Evolutionary conservation across 2,797 vertebrate genomes (phyloP), one percentile per base, ranked within the genome.

Genomic region (Sebastes umbrosus): DNA sequence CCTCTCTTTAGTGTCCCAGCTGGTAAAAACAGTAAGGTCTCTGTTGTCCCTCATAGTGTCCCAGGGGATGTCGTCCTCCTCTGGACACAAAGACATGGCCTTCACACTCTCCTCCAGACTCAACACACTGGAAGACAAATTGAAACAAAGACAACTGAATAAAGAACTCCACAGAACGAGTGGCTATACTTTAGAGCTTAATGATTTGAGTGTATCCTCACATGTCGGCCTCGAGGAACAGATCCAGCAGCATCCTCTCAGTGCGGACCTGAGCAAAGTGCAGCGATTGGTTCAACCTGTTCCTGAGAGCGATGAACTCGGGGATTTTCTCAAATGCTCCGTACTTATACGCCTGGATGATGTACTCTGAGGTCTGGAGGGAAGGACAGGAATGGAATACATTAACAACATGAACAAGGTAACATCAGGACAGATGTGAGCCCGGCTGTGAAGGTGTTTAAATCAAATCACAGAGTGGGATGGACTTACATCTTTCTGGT

Each of bases 401-500:
- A 39, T 39, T 39, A 39, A 39, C 36, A 39, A 39, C 36, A 39
- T 13, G 22, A 59, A 20, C 3, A 29, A 2, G 18, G 36, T 20
- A 39, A 69, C 3, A 34, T 16, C 4, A 34, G 22, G 65, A 31
- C 3, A 20, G 1, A 4, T 0, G 4, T 14, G 54, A 39, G 1
- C 20, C 14, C 1, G 24, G 6, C 9, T 57, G 32, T n/a, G 10
- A 25, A 25, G 24, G 22, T 6, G 6, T 66, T 10, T 14, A 34
- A 24, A 63, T 50, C 2, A 25, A 32, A 71, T 9, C 27, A n/a
- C 25, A 12, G n/a, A 3, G 55, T 3, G 29, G 18, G 20, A 29
- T 1, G 2, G 84, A 97, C 98, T 97, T 94, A 99, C 98, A 99
- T 99, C 98, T 99, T 99, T 99, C 97, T 99, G 98, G 96, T 99